Conservation (phyloP, 2,888 invertebrate genomes). For the Hyposoter didymator region DNA sequence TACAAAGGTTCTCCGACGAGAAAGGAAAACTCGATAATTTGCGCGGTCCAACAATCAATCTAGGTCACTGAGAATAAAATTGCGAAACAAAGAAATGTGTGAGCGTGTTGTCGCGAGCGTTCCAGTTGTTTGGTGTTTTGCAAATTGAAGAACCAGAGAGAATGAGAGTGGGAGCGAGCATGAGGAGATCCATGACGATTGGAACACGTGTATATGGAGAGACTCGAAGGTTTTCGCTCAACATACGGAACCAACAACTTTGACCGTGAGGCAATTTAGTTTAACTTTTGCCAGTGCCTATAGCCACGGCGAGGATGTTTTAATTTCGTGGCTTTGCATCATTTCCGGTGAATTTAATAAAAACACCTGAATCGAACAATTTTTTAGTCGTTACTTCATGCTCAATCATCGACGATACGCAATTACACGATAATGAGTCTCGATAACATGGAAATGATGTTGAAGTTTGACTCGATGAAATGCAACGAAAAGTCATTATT, state of each 20-base stretch:
- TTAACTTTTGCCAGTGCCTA: slow-evolving; percentile 23
- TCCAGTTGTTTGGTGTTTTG: slow-evolving; percentile 7
- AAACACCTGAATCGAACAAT: background rate
- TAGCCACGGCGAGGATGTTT: slow-evolving; percentile 42
- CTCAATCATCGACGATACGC: no score
- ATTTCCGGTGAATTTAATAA: background rate
- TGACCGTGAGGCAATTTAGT: background rate
- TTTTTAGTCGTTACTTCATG: background rate
- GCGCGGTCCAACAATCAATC: slow-evolving; percentile 22
- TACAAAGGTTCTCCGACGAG: background rate
- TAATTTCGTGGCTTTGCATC: background rate
- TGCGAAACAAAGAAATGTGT: slow-evolving; percentile 3
- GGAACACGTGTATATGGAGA: slow-evolving; percentile 38
- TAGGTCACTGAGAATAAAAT: background rate
- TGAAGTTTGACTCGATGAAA: no score
- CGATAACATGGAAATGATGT: no score
- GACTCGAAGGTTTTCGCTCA: slow-evolving; percentile 3
- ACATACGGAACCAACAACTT: background rate
- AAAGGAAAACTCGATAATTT: slow-evolving; percentile 19
- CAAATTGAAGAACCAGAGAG: slow-evolving; percentile 1
- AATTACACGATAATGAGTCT: background rate
- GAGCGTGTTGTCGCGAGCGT: background rate
- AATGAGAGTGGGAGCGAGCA: background rate
- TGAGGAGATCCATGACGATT: slow-evolving; percentile 9
- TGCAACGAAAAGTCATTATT: no score